Conservation (phyloP, 2,888 invertebrate species). For the Ophion ventricosus region DNA sequence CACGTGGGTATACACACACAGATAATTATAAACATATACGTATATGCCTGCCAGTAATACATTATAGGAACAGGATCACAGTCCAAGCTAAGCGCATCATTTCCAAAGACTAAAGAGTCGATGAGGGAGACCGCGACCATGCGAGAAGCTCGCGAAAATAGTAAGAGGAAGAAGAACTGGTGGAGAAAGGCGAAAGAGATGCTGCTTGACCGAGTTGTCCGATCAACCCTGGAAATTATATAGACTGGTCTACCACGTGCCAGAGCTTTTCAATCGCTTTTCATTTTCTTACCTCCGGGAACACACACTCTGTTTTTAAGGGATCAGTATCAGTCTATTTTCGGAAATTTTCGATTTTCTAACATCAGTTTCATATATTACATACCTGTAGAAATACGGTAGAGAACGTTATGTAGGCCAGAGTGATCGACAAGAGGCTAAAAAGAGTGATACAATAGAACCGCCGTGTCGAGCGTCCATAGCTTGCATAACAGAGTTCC, state of each 20-base stretch:
- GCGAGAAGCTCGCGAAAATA: conserved; percentile 32
- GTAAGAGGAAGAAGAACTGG: conserved; percentile 11
- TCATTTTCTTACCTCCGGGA: conserved; percentile 28
- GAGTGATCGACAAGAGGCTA: too few relatives aligned
- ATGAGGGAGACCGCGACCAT: conserved; percentile 53
- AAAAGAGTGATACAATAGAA: too few relatives aligned
- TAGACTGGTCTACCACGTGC: not conserved
- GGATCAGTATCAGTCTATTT: too few relatives aligned
- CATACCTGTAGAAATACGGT: too few relatives aligned
- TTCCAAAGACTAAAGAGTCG: conserved; percentile 45
- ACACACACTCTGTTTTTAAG: too few relatives aligned
- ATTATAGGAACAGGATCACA: conserved; percentile 38
- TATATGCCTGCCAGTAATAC: conserved; percentile 20
- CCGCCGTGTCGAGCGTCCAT: too few relatives aligned
- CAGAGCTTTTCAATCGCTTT: conserved; percentile 43
- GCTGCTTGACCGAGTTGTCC: conserved; percentile 42
- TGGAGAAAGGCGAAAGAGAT: conserved; percentile 22
- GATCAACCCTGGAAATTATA: conserved; percentile 26
- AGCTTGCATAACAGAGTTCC: too few relatives aligned
- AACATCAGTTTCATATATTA: too few relatives aligned
- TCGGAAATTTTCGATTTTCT: too few relatives aligned
- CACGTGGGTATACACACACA: not conserved
- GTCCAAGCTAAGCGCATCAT: conserved; percentile 38
- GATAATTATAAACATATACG: not conserved
- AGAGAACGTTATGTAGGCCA: too few relatives aligned